Percentiles rank a stretch among this genome's conserved stretches.
Conservation (phyloP, 2,888 invertebrate species). For the Synanthedon andrenaeformis region DNA sequence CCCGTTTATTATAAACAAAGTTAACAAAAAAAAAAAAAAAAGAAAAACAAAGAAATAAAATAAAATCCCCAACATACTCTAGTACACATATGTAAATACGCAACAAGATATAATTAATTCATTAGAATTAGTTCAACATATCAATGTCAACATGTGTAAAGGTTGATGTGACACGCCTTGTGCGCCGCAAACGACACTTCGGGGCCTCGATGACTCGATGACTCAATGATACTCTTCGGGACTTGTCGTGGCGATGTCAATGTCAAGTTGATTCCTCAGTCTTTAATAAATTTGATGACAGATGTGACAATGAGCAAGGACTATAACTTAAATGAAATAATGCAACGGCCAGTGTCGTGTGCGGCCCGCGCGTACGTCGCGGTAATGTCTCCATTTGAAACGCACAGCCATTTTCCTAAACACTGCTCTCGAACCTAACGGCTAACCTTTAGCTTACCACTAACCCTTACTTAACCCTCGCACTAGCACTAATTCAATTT, state of each 20-base stretch:
- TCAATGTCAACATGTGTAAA: slow-evolving; percentile 70
- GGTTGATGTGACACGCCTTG: slow-evolving; percentile 50
- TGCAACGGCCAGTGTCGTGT: slow-evolving; percentile 21
- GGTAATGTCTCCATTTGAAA: slow-evolving; percentile 48
- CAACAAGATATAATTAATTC: slow-evolving; percentile 62
- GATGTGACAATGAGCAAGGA: slow-evolving; percentile 63
- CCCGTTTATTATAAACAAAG: slow-evolving; percentile 65
- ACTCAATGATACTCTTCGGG: slow-evolving; percentile 43
- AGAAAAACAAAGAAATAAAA: slow-evolving; percentile 44
- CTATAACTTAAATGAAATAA: slow-evolving; percentile 65
- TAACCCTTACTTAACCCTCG: slow-evolving; percentile 21
- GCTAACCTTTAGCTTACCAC: slow-evolving; percentile 10
- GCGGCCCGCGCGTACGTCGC: slow-evolving; percentile 9
- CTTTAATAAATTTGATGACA: slow-evolving; percentile 60
- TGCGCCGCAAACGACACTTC: slow-evolving; percentile 25
- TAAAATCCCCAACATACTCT: slow-evolving; percentile 44
- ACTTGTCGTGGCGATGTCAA: slow-evolving; percentile 65
- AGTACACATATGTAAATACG: slow-evolving; percentile 49
- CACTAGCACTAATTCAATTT: slow-evolving; percentile 28
- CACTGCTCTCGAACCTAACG: slow-evolving; percentile 39
- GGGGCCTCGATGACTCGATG: slow-evolving; percentile 37
- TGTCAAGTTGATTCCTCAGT: slow-evolving; percentile 69
- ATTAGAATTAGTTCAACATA: slow-evolving; percentile 70
- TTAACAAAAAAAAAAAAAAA: slow-evolving; percentile 39
- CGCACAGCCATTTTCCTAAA: slow-evolving; percentile 63